Percentiles rank a stretch among this genome's conserved stretches.
Conservation (phyloP, 92 coral and sea anemone species). For the Parazoanthus swiftii region DNA sequence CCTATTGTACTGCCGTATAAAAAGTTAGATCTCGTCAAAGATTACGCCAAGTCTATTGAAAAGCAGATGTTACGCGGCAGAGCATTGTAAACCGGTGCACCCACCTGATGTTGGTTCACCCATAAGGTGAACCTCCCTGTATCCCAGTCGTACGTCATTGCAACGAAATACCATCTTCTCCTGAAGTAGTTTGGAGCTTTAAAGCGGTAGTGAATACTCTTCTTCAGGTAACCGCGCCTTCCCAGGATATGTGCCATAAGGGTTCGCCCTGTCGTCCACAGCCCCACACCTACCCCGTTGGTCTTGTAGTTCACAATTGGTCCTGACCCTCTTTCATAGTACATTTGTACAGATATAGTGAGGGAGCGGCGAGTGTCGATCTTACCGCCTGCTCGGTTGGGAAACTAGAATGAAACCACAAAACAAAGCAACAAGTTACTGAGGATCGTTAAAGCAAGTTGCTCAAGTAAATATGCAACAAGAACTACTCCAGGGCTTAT, state of each 20-base stretch:
- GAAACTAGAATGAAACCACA: conserved; percentile 30
- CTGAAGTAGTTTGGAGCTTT: conserved; percentile 26
- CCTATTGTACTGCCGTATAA: too few species aligned
- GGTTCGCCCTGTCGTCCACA: conserved; percentile 57
- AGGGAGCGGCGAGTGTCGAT: conserved; percentile 68
- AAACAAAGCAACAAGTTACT: background rate
- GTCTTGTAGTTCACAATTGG: conserved; percentile 74
- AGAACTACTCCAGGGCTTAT: too few species aligned
- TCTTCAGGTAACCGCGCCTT: conserved; percentile 54
- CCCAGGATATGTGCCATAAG: conserved; percentile 63
- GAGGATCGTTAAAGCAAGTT: background rate
- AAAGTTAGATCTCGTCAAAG: too few species aligned
- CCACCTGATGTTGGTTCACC: conserved; percentile 67
- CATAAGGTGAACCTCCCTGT: conserved; percentile 60
- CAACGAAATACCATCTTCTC: conserved; percentile 67
- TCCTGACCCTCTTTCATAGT: conserved; percentile 53
- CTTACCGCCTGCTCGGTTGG: conserved; percentile 61
- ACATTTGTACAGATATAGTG: conserved; percentile 73
- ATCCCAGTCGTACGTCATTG: conserved; percentile 66
- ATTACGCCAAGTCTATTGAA: too few species aligned
- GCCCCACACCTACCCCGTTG: conserved; percentile 72
- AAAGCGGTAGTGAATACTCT: conserved; percentile 39
- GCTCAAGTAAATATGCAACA: background rate
- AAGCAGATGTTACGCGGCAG: background rate
- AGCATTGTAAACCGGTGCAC: background rate